Conservation (phyloP, 2,888 invertebrate genomes). For the Chouioia cunea region DNA sequence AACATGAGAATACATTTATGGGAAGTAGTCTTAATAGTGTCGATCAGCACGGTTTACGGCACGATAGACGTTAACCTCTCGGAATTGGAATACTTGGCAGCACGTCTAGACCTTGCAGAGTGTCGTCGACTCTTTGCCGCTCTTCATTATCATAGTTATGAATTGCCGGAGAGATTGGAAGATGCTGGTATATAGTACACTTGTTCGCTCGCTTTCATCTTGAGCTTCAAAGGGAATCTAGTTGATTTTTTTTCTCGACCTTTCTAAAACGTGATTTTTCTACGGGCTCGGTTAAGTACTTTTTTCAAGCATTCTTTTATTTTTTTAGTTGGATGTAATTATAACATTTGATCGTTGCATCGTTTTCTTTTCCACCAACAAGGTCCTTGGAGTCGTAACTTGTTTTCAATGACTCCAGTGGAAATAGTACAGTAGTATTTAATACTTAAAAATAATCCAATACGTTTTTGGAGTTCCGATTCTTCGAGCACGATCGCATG, state of each 20-base stretch:
- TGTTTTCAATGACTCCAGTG: no score
- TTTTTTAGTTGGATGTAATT: no score
- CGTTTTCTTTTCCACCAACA: no score
- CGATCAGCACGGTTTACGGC: background rate
- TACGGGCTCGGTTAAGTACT: background rate
- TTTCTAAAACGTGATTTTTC: background rate
- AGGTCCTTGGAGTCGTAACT: no score
- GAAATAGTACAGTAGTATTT: no score
- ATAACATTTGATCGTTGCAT: no score
- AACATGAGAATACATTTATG: no score
- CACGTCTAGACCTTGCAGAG: slow-evolving; percentile 72
- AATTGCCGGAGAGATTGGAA: slow-evolving; percentile 67
- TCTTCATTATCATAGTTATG: slow-evolving; percentile 71
- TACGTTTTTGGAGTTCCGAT: no score
- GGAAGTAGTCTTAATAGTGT: no score
- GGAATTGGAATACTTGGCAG: slow-evolving; percentile 71
- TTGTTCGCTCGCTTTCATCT: slow-evolving; percentile 9
- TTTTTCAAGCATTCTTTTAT: no score
- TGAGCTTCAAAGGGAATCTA: slow-evolving; percentile 17
- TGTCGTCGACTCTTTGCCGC: slow-evolving; percentile 73
- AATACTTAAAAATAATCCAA: no score
- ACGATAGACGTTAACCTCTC: slow-evolving; percentile 63
- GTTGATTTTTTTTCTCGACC: background rate
- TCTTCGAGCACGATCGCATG: no score
- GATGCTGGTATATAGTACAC: slow-evolving; percentile 64